Conservation (phyloP, 2,113 vertebrate genomes). For the Sander lucioperca region DNA sequence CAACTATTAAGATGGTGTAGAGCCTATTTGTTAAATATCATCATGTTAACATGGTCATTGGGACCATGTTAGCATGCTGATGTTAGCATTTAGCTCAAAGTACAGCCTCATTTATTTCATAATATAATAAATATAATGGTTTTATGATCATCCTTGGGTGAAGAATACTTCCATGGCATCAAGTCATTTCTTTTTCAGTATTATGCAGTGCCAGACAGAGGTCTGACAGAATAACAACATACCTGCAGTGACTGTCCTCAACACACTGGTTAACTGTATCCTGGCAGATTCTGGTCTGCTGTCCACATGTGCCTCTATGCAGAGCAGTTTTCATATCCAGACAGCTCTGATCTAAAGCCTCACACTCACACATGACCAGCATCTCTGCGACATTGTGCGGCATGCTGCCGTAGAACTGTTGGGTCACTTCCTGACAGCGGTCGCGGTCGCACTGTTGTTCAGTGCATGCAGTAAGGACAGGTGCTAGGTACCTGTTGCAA, state of each 20-base stretch:
- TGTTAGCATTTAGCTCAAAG: no score
- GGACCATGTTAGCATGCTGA: no score
- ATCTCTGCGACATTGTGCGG: constrained; percentile 86
- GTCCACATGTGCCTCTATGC: constrained; percentile 86
- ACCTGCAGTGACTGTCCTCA: constrained; percentile 88
- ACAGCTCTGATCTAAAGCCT: constrained; percentile 84
- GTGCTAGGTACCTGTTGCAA: constrained; percentile 88
- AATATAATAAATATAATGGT: background rate
- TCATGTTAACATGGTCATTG: no score
- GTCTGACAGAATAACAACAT: constrained; percentile 18
- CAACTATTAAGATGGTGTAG: no score
- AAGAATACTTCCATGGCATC: background rate
- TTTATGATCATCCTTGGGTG: background rate
- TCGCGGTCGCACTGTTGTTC: constrained; percentile 79
- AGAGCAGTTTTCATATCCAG: constrained; percentile 82
- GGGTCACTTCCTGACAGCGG: constrained; percentile 84
- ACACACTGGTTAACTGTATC: constrained; percentile 84
- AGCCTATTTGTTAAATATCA: no score
- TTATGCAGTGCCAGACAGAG: background rate
- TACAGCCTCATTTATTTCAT: background rate
- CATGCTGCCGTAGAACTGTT: constrained; percentile 87
- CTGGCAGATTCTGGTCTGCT: constrained; percentile 84
- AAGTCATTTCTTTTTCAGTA: background rate
- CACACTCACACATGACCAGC: constrained; percentile 90
- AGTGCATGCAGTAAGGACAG: constrained; percentile 87